A percentile compares a stretch with the other conserved stretches of the same genome.
Evolutionary conservation across 2,888 invertebrate genomes (phyloP).

Genomic region (Labia minor): DNA sequence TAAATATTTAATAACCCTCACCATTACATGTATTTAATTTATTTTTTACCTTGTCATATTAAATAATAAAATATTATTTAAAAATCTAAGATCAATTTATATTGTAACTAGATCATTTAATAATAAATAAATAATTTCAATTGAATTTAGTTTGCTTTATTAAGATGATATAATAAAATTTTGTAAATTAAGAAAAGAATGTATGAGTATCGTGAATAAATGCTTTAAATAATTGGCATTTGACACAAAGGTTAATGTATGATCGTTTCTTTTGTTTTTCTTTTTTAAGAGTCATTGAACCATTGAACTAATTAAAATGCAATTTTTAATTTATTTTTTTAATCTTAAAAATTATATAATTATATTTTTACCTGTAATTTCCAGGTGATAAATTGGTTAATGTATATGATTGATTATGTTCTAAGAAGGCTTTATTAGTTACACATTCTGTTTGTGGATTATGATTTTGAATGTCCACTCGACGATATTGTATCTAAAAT

Average conservation of each 20-base stretch:
- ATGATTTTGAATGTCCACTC: conserved; percentile 54
- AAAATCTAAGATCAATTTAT: too few species aligned
- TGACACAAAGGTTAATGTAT: background rate
- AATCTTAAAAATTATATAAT: too few species aligned
- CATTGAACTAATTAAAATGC: too few species aligned
- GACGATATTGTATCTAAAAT: conserved; percentile 51
- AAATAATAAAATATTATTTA: too few species aligned
- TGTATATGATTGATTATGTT: conserved; percentile 40
- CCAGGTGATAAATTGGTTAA: conserved; percentile 55
- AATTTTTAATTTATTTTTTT: too few species aligned
- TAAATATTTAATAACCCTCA: too few species aligned
- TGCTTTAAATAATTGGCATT: background rate
- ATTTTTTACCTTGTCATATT: too few species aligned
- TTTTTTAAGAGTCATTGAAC: background rate
- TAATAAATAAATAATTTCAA: background rate
- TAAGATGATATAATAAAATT: too few species aligned
- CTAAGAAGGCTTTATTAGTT: conserved; percentile 48
- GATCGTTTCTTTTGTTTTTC: background rate
- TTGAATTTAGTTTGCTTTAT: too few species aligned
- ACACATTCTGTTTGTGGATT: conserved; percentile 53
- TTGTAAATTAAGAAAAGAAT: background rate
- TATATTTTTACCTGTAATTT: conserved; percentile 52
- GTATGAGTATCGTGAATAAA: background rate
- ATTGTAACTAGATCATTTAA: too few species aligned
- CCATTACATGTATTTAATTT: too few species aligned